Conservation (phyloP, 2,888 invertebrate species). For the Dexiosoma caninum region DNA sequence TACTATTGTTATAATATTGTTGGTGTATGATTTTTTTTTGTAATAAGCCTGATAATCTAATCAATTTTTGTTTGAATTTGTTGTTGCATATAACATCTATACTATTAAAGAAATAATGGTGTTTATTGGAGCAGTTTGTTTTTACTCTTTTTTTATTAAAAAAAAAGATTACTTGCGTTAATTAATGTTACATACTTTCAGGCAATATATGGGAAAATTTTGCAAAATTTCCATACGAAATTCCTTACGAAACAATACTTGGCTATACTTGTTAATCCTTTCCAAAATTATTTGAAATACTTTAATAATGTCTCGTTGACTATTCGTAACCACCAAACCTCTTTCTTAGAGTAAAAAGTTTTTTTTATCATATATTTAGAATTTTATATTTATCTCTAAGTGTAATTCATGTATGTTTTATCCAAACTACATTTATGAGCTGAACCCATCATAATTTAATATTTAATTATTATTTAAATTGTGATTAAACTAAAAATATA, state of each 20-base stretch:
- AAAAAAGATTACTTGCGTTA: too few species aligned
- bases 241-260: too few species aligned
- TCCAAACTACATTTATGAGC: neutral
- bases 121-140: too few species aligned
- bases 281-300: neutral
- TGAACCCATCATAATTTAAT: neutral
- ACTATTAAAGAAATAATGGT: too few species aligned
- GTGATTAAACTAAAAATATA: neutral
- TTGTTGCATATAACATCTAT: too few species aligned
- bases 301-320: constrained; percentile 12
- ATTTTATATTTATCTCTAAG: neutral
- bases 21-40: neutral
- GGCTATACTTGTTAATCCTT: too few species aligned
- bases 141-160: too few species aligned
- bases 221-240: too few species aligned
- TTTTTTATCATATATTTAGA: neutral
- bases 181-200: too few species aligned
- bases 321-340: constrained; percentile 28
- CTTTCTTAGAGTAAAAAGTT: neutral
- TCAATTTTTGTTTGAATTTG: neutral
- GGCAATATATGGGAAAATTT: too few species aligned
- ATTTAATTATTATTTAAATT: neutral
- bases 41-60: too few species aligned
- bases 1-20: too few species aligned
- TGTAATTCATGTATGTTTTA: neutral